Evolutionary conservation across 2,113 vertebrate species (phyloP).

Genomic region (Myotis davidii): DNA sequence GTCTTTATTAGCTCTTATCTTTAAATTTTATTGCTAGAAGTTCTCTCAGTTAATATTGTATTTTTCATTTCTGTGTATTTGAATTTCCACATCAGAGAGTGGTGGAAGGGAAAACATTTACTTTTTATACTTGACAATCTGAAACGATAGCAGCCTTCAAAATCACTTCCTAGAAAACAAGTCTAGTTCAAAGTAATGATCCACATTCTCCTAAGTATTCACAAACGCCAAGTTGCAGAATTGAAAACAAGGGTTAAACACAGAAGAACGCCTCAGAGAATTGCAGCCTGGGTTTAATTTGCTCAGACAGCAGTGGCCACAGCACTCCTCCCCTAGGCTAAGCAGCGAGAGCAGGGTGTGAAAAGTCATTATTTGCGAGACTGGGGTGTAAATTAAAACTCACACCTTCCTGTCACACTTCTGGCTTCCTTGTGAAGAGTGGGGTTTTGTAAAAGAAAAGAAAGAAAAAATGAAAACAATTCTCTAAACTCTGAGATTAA

Average conservation of each 20-base stretch:
- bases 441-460: slow-evolving; percentile 35
- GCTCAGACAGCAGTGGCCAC: slow-evolving; percentile 83
- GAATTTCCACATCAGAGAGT: slow-evolving; percentile 25
- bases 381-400: slow-evolving; percentile 89
- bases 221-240: slow-evolving; percentile 13
- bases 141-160: slow-evolving; percentile 25
- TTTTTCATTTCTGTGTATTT: slow-evolving; percentile 16
- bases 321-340: slow-evolving; percentile 81
- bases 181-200: slow-evolving; percentile 46
- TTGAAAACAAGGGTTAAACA: slow-evolving; percentile 82
- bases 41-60: slow-evolving; percentile 13
- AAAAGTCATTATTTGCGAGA: slow-evolving; percentile 89
- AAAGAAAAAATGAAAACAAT: not conserved
- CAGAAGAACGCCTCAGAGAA: slow-evolving; percentile 70
- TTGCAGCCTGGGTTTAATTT: slow-evolving; percentile 80
- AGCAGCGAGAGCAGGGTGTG: slow-evolving; percentile 82
- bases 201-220: not conserved
- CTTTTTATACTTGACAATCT: slow-evolving; percentile 1
- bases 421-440: slow-evolving; percentile 82
- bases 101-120: not conserved
- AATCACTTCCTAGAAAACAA: slow-evolving; percentile 62
- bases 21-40: not conserved
- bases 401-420: slow-evolving; percentile 87
- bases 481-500: slow-evolving; percentile 72
- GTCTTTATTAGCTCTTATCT: not conserved